These are phyloP conservation scores for Euglossa dilemma DNA, from an alignment of 1,140 invertebrate species.

Conservation along the genomic window DNA sequence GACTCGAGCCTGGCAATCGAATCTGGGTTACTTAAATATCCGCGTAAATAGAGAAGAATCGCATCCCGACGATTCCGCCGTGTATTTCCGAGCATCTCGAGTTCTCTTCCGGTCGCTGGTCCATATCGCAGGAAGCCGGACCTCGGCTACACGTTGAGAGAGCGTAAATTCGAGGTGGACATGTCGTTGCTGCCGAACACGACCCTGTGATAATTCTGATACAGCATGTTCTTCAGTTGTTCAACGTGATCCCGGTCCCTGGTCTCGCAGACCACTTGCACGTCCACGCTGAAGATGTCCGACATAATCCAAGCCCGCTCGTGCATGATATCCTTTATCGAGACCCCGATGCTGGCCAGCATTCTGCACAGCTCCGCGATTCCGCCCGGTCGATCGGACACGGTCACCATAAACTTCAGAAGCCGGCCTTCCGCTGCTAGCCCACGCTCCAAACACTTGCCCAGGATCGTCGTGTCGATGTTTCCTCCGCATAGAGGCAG, in stretches of 20 bases:
- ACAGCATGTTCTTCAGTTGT: constrained; percentile 85
- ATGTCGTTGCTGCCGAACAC: constrained; percentile 51
- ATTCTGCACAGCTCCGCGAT: constrained; percentile 93
- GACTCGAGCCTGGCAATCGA: no score
- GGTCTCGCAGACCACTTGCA: constrained; percentile 93
- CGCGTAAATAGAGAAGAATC: background rate
- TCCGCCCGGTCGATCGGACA: constrained; percentile 93
- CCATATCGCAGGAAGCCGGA: background rate
- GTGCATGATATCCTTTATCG: constrained; percentile 97
- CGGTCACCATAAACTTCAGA: constrained; percentile 92
- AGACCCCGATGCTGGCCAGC: constrained; percentile 90
- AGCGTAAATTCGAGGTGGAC: background rate
- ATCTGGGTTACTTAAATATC: background rate
- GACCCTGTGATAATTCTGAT: constrained; percentile 84
- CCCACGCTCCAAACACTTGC: constrained; percentile 93
- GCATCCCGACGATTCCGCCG: no score
- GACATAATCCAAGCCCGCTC: constrained; percentile 95
- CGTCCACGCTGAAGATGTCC: constrained; percentile 93
- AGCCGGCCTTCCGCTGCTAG: constrained; percentile 94
- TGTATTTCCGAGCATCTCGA: background rate
- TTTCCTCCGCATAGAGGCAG: constrained; percentile 94
- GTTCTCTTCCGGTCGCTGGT: background rate
- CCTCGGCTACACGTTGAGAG: background rate
- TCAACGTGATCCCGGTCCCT: constrained; percentile 89
- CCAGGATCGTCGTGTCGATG: constrained; percentile 95